These are phyloP conservation scores for Ptilorrhoa leucosticta DNA, from an alignment of 2,113 vertebrate species.

Conservation along the genomic window DNA sequence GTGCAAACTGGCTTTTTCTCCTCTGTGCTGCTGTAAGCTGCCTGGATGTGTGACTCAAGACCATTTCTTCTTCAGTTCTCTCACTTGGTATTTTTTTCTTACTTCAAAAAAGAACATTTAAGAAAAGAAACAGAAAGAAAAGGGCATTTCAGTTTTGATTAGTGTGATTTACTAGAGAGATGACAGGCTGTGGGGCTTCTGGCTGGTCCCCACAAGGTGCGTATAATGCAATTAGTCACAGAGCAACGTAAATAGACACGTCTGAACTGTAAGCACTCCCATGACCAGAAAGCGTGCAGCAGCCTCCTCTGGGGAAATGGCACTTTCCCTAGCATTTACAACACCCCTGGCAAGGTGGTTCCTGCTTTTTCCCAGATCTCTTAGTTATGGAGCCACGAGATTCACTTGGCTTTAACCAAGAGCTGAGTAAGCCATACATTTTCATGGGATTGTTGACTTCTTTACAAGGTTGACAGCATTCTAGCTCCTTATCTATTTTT, in stretches of 20 bases:
- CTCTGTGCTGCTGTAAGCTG: not conserved
- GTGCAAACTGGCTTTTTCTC: not conserved
- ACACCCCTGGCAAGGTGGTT: not conserved
- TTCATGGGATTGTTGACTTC: not conserved
- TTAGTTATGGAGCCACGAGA: not conserved
- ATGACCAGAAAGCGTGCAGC: not conserved
- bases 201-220: not conserved
- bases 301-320: not conserved
- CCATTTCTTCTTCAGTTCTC: not conserved
- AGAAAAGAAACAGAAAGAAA: not conserved
- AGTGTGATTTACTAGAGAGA: not conserved
- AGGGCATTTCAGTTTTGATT: not conserved
- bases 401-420: not conserved
- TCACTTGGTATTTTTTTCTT: not conserved
- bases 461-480: not conserved
- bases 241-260: not conserved
- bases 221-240: not conserved
- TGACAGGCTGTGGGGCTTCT: not conserved
- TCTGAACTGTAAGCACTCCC: not conserved
- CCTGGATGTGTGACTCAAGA: not conserved
- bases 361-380: not conserved
- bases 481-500: not conserved
- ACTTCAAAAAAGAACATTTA: not conserved
- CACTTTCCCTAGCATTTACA: not conserved
- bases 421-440: not conserved